Evolutionary conservation across 1,140 invertebrate species (phyloP), one percentile per base, ranked within the genome.

Genomic region (Platorchestia sp.): DNA sequence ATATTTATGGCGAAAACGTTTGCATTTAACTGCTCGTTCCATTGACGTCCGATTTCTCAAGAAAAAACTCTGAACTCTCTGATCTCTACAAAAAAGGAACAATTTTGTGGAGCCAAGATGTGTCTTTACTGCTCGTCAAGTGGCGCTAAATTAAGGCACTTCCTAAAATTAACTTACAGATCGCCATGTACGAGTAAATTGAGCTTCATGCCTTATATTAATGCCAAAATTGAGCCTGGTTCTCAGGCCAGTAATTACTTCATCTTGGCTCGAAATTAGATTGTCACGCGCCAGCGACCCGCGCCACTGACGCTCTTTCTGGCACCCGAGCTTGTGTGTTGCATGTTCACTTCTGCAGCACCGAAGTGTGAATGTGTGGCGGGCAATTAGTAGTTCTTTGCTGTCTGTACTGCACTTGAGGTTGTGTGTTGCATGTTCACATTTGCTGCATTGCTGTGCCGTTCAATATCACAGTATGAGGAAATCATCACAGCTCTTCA

Each of bases 131-230:
- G 27, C 27, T 75, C 59, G 59, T 75, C 59, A 75, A 75, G 59
- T 27, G 59, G 1, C 1, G 7, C 14, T 14, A 75, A 22, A 75
- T 75, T 75, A 36, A 75, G 27, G 14, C 59, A 27, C 7, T 36
- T 27, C 14, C 59, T 27, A 75, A 36, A 75, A 75, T 75, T 75
- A 75, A 75, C 7, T 75, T 27, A 75, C 59, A 75, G 59, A 75
- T 36, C 59, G 14, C 59, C 59, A 36, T 75, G 59, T 75, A 22
- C 10, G 59, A 75, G 59, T 75, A 75, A 75, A 75, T 75, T 75
- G 59, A 75, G 59, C 59, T 75, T 75, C 59, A 75, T 75, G 59
- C 59, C 59, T 75, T 75, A 75, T 75, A 75, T 75, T 75, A 75
- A 75, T 75, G 59, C 59, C 27, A 75, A 75, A 75, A 75, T 75